Conservation (phyloP, 1,140 invertebrate genomes). For the Procambarus virginalis region DNA sequence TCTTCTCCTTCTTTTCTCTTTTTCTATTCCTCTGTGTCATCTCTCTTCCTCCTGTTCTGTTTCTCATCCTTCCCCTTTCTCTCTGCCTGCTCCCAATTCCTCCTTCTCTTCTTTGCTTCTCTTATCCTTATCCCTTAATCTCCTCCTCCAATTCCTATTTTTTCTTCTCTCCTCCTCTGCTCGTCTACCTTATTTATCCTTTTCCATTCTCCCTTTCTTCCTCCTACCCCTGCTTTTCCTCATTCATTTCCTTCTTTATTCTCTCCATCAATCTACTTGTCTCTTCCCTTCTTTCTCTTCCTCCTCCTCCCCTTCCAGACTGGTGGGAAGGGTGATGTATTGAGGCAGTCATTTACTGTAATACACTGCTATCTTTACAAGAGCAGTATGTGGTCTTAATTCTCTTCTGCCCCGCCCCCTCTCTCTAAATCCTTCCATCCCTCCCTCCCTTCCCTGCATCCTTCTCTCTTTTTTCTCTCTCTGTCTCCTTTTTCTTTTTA, state of each 20-base stretch:
- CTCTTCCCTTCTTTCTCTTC: background rate
- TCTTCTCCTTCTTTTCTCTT: background rate
- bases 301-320: background rate
- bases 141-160: background rate
- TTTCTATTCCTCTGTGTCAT: background rate
- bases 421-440: background rate
- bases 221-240: no score
- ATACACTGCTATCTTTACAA: no score
- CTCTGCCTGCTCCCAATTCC: background rate
- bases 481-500: background rate
- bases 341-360: no score
- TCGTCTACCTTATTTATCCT: background rate
- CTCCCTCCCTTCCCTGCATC: no score
- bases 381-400: no score
- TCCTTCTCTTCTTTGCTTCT: background rate
- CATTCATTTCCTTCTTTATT: no score
- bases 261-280: no score
- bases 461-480: background rate
- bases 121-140: background rate
- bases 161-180: background rate
- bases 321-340: no score
- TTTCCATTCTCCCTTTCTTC: no score
- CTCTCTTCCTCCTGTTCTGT: background rate
- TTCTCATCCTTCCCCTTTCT: background rate
- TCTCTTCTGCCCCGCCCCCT: no score